Percentiles rank a stretch among this genome's conserved stretches.
Conservation (phyloP, 2,888 invertebrate genomes). For the Pocota personata region DNA sequence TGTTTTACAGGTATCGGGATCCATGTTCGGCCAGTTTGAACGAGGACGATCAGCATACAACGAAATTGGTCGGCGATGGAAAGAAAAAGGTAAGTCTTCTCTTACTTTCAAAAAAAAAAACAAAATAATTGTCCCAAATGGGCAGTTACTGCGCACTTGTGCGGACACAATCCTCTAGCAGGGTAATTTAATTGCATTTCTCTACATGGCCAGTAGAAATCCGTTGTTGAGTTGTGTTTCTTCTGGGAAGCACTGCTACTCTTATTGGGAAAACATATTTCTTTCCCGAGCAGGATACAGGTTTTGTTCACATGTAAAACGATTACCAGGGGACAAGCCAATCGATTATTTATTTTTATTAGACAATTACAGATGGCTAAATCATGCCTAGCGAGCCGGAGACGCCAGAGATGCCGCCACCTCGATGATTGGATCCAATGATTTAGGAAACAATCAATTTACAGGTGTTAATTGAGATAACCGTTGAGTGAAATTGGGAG, state of each 20-base stretch:
- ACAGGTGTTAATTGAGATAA: slow-evolving; percentile 72
- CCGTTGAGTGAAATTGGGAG: slow-evolving; percentile 57
- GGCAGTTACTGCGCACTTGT: slow-evolving; percentile 69
- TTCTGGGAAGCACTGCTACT: slow-evolving; percentile 2
- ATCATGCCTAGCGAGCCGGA: slow-evolving; percentile 6
- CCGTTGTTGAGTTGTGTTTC: slow-evolving; percentile 24
- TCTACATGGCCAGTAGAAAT: slow-evolving; percentile 43
- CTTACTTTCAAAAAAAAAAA: neutral
- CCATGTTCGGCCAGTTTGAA: slow-evolving; percentile 95
- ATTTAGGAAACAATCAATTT: slow-evolving; percentile 73
- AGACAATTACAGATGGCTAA: slow-evolving; percentile 45
- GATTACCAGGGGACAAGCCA: slow-evolving; percentile 44
- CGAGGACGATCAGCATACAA: slow-evolving; percentile 95
- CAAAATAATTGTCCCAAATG: slow-evolving; percentile 75
- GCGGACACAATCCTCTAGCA: slow-evolving; percentile 29
- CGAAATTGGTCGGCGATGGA: slow-evolving; percentile 93
- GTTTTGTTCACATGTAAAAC: slow-evolving; percentile 52
- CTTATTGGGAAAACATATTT: slow-evolving; percentile 23
- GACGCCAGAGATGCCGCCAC: slow-evolving; percentile 17
- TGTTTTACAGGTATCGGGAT: slow-evolving; percentile 87
- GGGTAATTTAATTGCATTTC: slow-evolving; percentile 66
- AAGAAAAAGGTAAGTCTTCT: slow-evolving; percentile 88
- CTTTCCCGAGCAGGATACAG: slow-evolving; percentile 44
- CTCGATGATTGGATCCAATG: slow-evolving; percentile 59
- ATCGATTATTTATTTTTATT: slow-evolving; percentile 69